These are phyloP conservation scores for Smithornis capensis DNA, from an alignment of 2,113 vertebrate genomes.

Conservation along the genomic window DNA sequence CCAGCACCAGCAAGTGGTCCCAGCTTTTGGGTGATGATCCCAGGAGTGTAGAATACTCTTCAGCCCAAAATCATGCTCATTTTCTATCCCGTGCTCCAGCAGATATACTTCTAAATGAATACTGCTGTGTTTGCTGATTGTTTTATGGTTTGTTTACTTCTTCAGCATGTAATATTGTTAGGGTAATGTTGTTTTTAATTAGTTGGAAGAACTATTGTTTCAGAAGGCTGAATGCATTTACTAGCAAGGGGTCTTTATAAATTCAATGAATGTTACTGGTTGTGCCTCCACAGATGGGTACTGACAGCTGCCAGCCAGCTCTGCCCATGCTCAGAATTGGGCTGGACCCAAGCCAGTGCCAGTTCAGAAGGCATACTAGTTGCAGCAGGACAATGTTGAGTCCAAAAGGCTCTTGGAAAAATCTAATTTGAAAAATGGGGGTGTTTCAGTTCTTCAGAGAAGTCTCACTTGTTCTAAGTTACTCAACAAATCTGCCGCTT, in stretches of 20 bases:
- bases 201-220: conserved; percentile 52
- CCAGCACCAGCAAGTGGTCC: neutral
- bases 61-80: neutral
- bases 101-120: conserved; percentile 28
- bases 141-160: conserved; percentile 59
- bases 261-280: neutral
- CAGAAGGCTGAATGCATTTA: conserved; percentile 30
- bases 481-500: neutral
- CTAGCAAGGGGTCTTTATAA: conserved; percentile 15
- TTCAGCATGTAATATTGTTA: conserved; percentile 19
- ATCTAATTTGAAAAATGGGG: neutral
- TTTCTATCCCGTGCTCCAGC: neutral
- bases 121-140: conserved; percentile 28
- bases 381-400: neutral
- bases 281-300: conserved; percentile 36
- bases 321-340: neutral
- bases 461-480: neutral
- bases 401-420: neutral
- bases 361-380: neutral
- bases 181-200: conserved; percentile 42
- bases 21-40: neutral
- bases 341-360: neutral
- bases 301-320: conserved; percentile 45
- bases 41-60: neutral
- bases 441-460: neutral